These are phyloP conservation scores for Pomacea canaliculata DNA, from an alignment of 2,888 invertebrate genomes.

Conservation along the genomic window DNA sequence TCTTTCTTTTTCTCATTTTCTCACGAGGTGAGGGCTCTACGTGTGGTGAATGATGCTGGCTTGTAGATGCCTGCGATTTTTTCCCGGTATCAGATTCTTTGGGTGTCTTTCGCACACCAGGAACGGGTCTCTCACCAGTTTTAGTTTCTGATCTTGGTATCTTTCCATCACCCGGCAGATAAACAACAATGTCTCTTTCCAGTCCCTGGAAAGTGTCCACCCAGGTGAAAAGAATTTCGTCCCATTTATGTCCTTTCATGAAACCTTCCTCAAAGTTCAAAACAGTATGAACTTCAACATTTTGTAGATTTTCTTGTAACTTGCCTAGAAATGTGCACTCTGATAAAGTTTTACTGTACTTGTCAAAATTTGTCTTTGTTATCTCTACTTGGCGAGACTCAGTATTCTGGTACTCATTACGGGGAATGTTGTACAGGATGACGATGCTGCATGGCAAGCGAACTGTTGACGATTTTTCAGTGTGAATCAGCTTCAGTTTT, in stretches of 20 bases:
- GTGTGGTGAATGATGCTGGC: no score
- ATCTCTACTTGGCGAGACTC: background rate
- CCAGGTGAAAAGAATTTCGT: background rate
- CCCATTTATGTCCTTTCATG: background rate
- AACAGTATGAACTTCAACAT: background rate
- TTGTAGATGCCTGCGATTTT: no score
- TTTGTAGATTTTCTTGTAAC: background rate
- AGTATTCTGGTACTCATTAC: background rate
- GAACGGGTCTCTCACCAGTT: background rate
- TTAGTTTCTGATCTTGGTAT: background rate
- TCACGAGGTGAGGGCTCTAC: no score
- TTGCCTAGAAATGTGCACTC: background rate
- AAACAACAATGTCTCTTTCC: background rate
- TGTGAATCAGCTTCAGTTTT: background rate
- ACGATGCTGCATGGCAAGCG: background rate
- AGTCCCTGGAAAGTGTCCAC: constrained; percentile 1
- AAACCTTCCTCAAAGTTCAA: background rate
- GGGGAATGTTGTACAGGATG: background rate
- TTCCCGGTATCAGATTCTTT: no score
- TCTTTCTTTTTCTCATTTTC: no score
- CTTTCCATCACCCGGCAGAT: background rate
- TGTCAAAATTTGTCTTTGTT: background rate
- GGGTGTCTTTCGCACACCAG: background rate
- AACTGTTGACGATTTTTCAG: background rate
- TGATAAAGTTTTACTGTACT: background rate